A percentile compares a stretch with the other conserved stretches of the same genome.
Conservation (phyloP, 1,140 invertebrate species). For the Tenebrio molitor region DNA sequence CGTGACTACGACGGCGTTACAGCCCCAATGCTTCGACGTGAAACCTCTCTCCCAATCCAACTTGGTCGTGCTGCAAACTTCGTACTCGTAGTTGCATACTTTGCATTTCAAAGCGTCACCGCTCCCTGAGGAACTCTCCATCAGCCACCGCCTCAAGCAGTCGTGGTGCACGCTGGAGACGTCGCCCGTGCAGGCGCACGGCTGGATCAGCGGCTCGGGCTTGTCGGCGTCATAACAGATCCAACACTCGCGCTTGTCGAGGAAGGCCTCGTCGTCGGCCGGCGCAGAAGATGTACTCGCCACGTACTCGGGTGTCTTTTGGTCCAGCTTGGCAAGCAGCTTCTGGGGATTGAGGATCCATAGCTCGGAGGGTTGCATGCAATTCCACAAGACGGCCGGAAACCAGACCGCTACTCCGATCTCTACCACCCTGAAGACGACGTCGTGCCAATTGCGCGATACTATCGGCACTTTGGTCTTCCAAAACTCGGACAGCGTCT, state of each 20-base stretch:
- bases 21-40: slow-evolving; percentile 83
- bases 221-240: slow-evolving; percentile 92
- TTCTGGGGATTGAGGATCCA: slow-evolving; percentile 95
- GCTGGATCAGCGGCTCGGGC: slow-evolving; percentile 87
- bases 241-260: slow-evolving; percentile 84
- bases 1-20: slow-evolving; percentile 76
- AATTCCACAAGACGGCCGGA: slow-evolving; percentile 95
- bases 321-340: slow-evolving; percentile 77
- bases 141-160: slow-evolving; percentile 80
- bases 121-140: slow-evolving; percentile 63
- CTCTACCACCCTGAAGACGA: slow-evolving; percentile 91
- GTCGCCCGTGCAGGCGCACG: slow-evolving; percentile 92
- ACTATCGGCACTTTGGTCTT: slow-evolving; percentile 92
- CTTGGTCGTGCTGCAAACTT: slow-evolving; percentile 69
- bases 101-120: slow-evolving; percentile 59
- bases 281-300: background rate
- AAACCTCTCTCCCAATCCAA: slow-evolving; percentile 86
- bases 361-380: slow-evolving; percentile 92
- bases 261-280: slow-evolving; percentile 66
- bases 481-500: slow-evolving; percentile 92
- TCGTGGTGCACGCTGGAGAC: slow-evolving; percentile 92
- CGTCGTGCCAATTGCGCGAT: slow-evolving; percentile 91
- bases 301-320: slow-evolving; percentile 53
- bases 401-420: slow-evolving; percentile 96
- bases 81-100: slow-evolving; percentile 64